phyloP scores from a whole-genome alignment of 2,797 vertebrate genomes.

The Tiaroga cobitis region DNA sequence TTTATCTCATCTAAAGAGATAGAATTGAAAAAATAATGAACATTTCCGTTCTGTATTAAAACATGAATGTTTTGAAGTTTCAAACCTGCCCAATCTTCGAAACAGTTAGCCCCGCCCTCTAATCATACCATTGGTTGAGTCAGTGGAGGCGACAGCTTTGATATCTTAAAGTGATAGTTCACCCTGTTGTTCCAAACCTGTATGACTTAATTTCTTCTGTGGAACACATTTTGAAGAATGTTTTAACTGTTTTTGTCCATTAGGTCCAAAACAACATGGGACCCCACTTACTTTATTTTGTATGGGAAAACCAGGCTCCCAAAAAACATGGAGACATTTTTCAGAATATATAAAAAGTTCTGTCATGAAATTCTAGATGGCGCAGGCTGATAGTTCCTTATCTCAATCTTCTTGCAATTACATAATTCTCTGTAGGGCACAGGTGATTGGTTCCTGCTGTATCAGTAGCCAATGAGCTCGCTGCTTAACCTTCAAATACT shows the following conservation, averaged over 20 bases:
- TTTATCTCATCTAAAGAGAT: not conserved
- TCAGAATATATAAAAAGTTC: not conserved
- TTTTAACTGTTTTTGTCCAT: not conserved
- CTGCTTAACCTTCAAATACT: too few species aligned
- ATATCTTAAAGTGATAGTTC: not conserved
- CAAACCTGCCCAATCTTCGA: not conserved
- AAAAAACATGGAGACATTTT: not conserved
- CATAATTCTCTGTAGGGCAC: not conserved
- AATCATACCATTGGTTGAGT: not conserved
- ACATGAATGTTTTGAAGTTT: not conserved
- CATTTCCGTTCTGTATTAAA: not conserved
- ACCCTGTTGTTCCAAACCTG: not conserved
- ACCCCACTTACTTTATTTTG: not conserved
- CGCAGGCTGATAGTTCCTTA: too few species aligned
- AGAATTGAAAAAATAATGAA: not conserved
- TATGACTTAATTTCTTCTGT: not conserved
- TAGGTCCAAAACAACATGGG: not conserved
- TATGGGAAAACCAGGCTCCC: not conserved
- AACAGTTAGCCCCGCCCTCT: not conserved
- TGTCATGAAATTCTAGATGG: not conserved
- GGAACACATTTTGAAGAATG: not conserved
- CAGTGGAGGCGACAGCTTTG: not conserved
- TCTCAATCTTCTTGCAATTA: too few species aligned
- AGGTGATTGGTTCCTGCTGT: too few species aligned
- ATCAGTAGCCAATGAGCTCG: too few species aligned